Base-by-base conservation (phyloP, 2,888 invertebrate species). In the Dolichopus griseipennis region DNA sequence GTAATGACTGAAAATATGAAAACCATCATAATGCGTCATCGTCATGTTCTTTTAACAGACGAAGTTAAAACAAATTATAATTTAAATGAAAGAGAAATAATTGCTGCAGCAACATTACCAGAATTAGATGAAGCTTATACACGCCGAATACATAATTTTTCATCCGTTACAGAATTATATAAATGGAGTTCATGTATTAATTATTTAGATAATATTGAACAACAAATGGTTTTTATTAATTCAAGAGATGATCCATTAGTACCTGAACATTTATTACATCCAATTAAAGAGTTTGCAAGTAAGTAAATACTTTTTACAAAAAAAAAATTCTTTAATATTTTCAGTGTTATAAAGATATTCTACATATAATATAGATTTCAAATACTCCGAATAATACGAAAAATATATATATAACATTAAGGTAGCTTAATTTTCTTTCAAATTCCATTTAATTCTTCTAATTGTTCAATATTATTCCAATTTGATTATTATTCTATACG, bases 1-100 rank as follows among this genome's bases (percentile, higher is more conserved):
- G 88, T 93, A 69, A 95, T 97, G 91, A 95, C 95, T 0, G 93
- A 94, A 79, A 93, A 94, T 79, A 89, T 95, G 79, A 92, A 93
- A 73, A 89, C 88, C 76, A 89, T 96, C 69, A 90, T 97, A 73
- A 85, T 92, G n/a, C 85, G 90, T 67, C 94, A 96, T 81, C 89
- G 91, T 75, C 85, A 88, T 72, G 85, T 88, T 69, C 81, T 95
- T 67, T 83, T 95, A 65, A 88, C 88, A 22, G 88, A 90, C 64
- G 91, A 92, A 65, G 85, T 90, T 21, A 90, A 89, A 78, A 84
- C 83, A 68, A 84, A 85, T 68, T 87, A 85, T 78, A 84, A 85
- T 72, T 83, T 93, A 66, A 90, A 90, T 75, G 93, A 94, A 80
- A 87, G 89, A 66, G 89, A 89, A 75, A 92, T 96, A 63, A 89